Conservation (phyloP, 2,113 vertebrate species). For the Dendropsophus ebraccatus region DNA sequence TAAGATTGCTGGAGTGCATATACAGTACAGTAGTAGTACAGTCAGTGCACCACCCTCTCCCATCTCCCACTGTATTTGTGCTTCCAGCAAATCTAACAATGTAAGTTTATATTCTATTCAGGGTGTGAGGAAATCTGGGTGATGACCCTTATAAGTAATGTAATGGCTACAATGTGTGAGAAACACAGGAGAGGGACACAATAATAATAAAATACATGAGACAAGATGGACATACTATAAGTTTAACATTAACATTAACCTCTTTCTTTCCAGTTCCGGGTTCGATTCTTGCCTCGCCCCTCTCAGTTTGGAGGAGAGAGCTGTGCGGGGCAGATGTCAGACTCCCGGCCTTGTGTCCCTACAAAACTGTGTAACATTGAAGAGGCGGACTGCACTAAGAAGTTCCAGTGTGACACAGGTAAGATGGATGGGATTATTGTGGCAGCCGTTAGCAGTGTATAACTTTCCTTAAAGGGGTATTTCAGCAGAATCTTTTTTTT, state of each 20-base stretch:
- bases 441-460: no score
- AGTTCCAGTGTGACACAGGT: slow-evolving; percentile 88
- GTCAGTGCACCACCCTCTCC: no score
- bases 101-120: no score
- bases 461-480: no score
- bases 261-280: slow-evolving; percentile 77
- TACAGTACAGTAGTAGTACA: no score
- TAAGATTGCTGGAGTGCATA: no score
- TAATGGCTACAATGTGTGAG: no score
- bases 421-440: slow-evolving; percentile 34
- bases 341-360: slow-evolving; percentile 78
- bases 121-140: no score
- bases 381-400: slow-evolving; percentile 76
- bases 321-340: slow-evolving; percentile 76
- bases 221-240: not conserved
- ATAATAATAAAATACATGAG: not conserved
- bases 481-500: no score
- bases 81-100: no score
- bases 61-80: no score
- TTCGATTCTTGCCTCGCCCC: slow-evolving; percentile 73
- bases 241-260: not conserved
- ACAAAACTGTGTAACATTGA: slow-evolving; percentile 81
- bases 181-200: not conserved
- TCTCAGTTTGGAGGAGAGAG: slow-evolving; percentile 86
- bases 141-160: no score